These are phyloP conservation scores for Parnassius smintheus DNA, from an alignment of 2,888 invertebrate genomes.

Conservation along the genomic window DNA sequence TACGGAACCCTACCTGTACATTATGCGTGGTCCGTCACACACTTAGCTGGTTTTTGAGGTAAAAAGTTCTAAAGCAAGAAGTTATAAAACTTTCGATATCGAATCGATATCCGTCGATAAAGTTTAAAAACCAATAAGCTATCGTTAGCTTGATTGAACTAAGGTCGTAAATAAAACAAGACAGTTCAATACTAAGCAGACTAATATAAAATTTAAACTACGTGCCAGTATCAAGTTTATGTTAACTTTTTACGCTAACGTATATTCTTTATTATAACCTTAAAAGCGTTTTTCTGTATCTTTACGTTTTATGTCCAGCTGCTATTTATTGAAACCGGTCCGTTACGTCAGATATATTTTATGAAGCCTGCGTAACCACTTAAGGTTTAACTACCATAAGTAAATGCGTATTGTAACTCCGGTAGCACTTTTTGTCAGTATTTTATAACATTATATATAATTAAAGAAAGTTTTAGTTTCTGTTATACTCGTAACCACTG, in stretches of 20 bases:
- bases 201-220: slow-evolving; percentile 7
- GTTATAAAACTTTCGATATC: no score
- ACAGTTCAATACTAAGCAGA: neutral
- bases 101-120: no score
- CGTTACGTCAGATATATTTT: slow-evolving; percentile 26
- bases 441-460: no score
- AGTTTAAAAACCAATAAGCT: no score
- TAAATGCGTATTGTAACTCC: slow-evolving; percentile 23
- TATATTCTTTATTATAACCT: slow-evolving; percentile 14
- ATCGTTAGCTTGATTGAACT: no score
- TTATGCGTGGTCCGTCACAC: no score
- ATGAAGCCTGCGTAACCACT: slow-evolving; percentile 21
- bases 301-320: slow-evolving; percentile 20
- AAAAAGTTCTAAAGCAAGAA: no score
- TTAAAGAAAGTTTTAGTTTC: no score
- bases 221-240: slow-evolving; percentile 3
- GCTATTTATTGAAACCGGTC: slow-evolving; percentile 25
- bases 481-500: no score
- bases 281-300: slow-evolving; percentile 29
- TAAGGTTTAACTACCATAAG: slow-evolving; percentile 20
- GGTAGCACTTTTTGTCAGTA: slow-evolving; percentile 25
- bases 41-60: no score
- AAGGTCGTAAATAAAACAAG: slow-evolving; percentile 2
- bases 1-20: no score
- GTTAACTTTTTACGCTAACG: slow-evolving; percentile 9